A percentile compares a stretch with the other conserved stretches of the same genome.
These are phyloP conservation scores for Matsumyia berberina DNA, from an alignment of 2,888 invertebrate genomes.

Conservation along the genomic window DNA sequence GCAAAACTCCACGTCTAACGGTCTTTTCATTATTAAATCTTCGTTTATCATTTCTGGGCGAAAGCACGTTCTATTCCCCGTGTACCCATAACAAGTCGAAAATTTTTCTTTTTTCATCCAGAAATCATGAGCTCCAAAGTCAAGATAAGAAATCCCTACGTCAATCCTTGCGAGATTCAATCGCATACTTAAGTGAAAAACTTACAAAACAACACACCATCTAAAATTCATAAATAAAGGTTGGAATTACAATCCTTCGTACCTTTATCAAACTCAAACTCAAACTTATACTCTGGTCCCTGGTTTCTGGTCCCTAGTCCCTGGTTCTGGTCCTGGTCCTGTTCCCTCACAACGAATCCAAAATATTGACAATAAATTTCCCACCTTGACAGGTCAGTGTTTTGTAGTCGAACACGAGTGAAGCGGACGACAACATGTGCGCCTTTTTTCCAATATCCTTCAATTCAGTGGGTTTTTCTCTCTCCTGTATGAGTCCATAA, in stretches of 20 bases:
- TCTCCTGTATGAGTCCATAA: conserved; percentile 11
- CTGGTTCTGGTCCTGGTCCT: too few relatives aligned
- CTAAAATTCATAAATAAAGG: conserved; percentile 60
- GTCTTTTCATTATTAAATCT: neutral
- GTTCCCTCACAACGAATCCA: conserved; percentile 42
- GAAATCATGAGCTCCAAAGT: conserved; percentile 20
- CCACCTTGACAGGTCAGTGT: conserved; percentile 61
- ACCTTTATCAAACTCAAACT: conserved; percentile 36
- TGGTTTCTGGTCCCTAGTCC: too few relatives aligned
- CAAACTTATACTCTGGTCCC: conserved; percentile 31
- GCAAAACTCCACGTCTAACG: too few relatives aligned
- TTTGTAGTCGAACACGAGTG: conserved; percentile 15
- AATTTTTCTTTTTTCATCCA: neutral
- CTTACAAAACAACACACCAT: conserved; percentile 25
- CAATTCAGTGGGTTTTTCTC: conserved; percentile 1
- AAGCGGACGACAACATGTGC: conserved; percentile 32
- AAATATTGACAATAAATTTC: conserved; percentile 72
- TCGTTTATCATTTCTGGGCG: neutral
- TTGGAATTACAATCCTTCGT: conserved; percentile 29
- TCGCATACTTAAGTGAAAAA: conserved; percentile 4
- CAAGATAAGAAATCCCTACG: conserved; percentile 32
- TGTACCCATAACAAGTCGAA: neutral
- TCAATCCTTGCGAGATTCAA: conserved; percentile 16
- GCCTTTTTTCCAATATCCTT: conserved; percentile 23
- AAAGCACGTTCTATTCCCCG: neutral